A percentile compares a stretch with the other conserved stretches of the same genome.
Evolutionary conservation across 2,113 vertebrate genomes (phyloP).

Genomic region (Cyrtonyx montezumae): DNA sequence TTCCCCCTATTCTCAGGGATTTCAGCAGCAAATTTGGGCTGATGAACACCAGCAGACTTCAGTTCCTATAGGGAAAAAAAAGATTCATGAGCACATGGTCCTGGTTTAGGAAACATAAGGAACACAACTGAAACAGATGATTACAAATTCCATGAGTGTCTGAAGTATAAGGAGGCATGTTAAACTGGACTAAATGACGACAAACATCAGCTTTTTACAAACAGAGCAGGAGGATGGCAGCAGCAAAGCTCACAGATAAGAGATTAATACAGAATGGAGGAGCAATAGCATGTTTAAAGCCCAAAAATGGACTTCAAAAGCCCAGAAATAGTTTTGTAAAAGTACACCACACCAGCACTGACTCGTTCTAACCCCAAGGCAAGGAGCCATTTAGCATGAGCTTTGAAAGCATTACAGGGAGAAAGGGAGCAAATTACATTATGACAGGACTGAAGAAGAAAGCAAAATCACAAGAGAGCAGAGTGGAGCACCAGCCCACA

Average conservation of each 20-base stretch:
- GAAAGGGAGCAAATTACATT: neutral
- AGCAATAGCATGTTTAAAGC: neutral
- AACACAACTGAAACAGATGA: neutral
- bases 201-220: neutral
- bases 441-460: neutral
- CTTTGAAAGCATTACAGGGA: neutral
- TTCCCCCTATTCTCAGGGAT: slow-evolving; percentile 90
- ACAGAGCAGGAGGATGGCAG: neutral
- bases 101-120: neutral
- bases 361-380: neutral
- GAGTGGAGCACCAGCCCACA: neutral
- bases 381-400: neutral
- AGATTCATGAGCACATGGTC: neutral
- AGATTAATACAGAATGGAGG: neutral
- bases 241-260: neutral
- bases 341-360: neutral
- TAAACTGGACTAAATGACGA: neutral
- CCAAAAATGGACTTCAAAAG: neutral
- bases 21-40: slow-evolving; percentile 84
- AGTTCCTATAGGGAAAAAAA: slow-evolving; percentile 83
- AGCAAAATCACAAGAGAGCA: neutral
- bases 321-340: neutral
- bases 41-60: slow-evolving; percentile 84
- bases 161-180: neutral
- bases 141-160: neutral